Evolutionary conservation across 2,113 vertebrate genomes (phyloP).

Genomic region (Myocastor coypus): DNA sequence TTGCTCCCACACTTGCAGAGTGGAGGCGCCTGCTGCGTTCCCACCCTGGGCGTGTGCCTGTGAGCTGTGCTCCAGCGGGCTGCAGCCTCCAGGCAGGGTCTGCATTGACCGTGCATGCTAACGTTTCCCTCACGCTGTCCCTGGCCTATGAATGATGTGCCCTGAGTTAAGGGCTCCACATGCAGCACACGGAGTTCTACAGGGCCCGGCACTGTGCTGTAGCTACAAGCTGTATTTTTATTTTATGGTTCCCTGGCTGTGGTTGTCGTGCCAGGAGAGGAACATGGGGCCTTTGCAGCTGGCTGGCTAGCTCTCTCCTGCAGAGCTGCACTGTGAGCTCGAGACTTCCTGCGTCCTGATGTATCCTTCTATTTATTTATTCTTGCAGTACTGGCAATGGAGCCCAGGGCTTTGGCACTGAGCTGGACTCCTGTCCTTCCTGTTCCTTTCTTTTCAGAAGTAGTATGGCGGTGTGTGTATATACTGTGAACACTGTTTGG

Average conservation of each 20-base stretch:
- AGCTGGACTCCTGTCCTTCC: neutral
- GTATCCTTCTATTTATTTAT: neutral
- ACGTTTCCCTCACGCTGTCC: neutral
- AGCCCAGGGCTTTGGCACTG: neutral
- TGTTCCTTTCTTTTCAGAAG: neutral
- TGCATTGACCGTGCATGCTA: neutral
- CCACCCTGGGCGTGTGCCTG: neutral
- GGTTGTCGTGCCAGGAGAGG: neutral
- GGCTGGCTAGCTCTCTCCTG: neutral
- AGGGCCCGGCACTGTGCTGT: too few species aligned
- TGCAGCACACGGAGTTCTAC: neutral
- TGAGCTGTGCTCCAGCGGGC: too few species aligned
- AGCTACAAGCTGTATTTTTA: neutral
- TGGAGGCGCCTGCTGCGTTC: too few species aligned
- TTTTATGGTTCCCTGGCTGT: neutral
- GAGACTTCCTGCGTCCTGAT: neutral
- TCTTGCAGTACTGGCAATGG: neutral
- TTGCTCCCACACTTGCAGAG: neutral
- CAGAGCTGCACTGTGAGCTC: neutral
- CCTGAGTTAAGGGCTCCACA: neutral
- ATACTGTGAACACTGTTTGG: neutral
- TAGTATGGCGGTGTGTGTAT: neutral
- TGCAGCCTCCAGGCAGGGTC: too few species aligned
- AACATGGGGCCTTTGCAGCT: neutral
- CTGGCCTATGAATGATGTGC: too few species aligned